phyloP scores from a whole-genome alignment of 2,888 invertebrate species.

The Caenorhabditis japonica region DNA sequence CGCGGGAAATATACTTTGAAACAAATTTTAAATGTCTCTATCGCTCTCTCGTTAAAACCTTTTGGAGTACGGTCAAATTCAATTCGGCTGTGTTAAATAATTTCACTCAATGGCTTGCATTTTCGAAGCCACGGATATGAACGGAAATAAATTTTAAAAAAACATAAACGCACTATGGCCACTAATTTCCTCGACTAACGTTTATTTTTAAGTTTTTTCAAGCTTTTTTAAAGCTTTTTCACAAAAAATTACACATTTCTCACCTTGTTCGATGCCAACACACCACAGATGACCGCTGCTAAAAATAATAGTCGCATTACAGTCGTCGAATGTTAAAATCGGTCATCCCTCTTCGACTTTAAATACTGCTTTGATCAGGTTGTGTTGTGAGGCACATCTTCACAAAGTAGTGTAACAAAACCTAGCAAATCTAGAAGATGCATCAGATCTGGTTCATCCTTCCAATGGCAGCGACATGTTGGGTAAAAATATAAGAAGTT shows the following conservation, averaged over 20 bases:
- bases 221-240: neutral
- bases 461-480: slow-evolving; percentile 3
- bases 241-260: slow-evolving; percentile 1
- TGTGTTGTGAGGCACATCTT: slow-evolving; percentile 4
- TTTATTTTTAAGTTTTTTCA: neutral
- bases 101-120: no score
- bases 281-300: slow-evolving; percentile 3
- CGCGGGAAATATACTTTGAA: no score
- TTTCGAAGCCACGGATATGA: no score
- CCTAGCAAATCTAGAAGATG: slow-evolving; percentile 11
- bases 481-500: slow-evolving; percentile 34
- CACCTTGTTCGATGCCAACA: slow-evolving; percentile 21
- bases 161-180: neutral
- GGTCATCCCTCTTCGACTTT: slow-evolving; percentile 26
- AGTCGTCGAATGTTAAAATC: slow-evolving; percentile 27
- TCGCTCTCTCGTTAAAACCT: no score
- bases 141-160: neutral
- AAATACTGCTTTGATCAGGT: slow-evolving; percentile 33
- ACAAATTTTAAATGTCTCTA: no score
- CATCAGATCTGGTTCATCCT: slow-evolving; percentile 26
- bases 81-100: no score
- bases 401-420: slow-evolving; percentile 31
- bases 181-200: neutral
- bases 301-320: slow-evolving; percentile 2
- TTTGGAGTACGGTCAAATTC: no score